A percentile compares a stretch with the other conserved stretches of the same genome.
Evolutionary conservation across 2,113 vertebrate genomes (phyloP).

Genomic region (Garra rufa): DNA sequence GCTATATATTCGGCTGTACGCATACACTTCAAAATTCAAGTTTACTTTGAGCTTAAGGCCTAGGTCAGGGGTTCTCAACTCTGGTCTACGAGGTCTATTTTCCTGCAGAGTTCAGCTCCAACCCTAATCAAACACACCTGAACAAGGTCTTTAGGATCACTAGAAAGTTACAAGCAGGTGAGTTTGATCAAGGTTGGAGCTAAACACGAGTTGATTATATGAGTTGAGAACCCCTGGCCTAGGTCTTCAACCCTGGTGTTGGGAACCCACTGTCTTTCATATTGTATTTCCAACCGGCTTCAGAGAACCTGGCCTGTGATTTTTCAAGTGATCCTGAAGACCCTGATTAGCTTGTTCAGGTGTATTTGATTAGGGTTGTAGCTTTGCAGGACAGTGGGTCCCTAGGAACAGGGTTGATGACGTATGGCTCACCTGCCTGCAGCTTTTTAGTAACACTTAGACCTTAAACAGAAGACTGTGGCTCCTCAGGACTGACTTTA

Average conservation of each 20-base stretch:
- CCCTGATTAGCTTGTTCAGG: not conserved
- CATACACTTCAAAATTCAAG: not conserved
- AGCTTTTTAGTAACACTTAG: too few species aligned
- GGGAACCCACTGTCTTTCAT: not conserved
- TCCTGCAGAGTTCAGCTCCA: not conserved
- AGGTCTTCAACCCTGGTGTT: not conserved
- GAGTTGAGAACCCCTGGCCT: too few species aligned
- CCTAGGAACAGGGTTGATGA: not conserved
- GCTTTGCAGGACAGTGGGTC: not conserved
- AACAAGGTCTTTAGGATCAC: too few species aligned
- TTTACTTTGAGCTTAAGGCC: not conserved
- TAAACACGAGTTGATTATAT: too few species aligned
- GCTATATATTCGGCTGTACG: not conserved
- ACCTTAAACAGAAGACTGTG: too few species aligned
- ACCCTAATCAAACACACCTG: too few species aligned
- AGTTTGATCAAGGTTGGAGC: too few species aligned
- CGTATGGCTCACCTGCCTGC: too few species aligned
- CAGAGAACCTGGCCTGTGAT: not conserved
- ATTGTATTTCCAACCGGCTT: not conserved
- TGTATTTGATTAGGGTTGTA: not conserved
- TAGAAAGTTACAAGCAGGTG: too few species aligned
- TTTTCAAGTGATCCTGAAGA: not conserved
- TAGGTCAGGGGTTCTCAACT: not conserved
- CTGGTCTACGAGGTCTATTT: not conserved
- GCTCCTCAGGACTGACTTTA: too few species aligned